These are phyloP conservation scores for Coccyzus lansbergi DNA, from an alignment of 2,797 vertebrate species.

Conservation along the genomic window DNA sequence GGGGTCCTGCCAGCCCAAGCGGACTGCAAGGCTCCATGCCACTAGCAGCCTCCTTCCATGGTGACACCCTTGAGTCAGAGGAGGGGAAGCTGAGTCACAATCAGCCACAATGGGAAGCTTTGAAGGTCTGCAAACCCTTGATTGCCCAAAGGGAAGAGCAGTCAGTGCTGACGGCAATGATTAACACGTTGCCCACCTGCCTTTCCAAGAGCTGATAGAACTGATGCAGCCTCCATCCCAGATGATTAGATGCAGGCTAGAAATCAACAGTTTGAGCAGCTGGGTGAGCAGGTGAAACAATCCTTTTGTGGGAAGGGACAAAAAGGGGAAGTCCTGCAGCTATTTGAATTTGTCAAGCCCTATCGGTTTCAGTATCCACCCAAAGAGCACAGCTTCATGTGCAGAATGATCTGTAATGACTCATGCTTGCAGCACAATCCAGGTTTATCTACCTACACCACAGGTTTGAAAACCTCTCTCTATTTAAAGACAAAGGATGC, in stretches of 20 bases:
- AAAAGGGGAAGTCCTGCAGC: constrained; percentile 44
- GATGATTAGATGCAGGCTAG: not conserved
- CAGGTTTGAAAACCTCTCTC: not conserved
- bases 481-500: not conserved
- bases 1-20: not conserved
- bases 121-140: not conserved
- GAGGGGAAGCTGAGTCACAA: constrained; percentile 8
- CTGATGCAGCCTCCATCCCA: not conserved
- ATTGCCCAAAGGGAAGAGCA: not conserved
- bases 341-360: not conserved
- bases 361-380: not conserved
- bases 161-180: not conserved
- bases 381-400: not conserved
- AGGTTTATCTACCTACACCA: not conserved
- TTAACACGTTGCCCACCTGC: not conserved
- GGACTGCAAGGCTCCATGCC: not conserved
- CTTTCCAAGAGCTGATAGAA: not conserved
- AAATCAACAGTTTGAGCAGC: not conserved
- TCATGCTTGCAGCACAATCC: not conserved
- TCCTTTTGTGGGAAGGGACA: constrained; percentile 8
- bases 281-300: not conserved
- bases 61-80: not conserved
- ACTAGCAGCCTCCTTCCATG: not conserved
- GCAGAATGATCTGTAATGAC: not conserved
- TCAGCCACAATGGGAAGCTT: not conserved